Evolutionary conservation across 2,113 vertebrate genomes (phyloP).

Genomic region (Pterocles burchelli): DNA sequence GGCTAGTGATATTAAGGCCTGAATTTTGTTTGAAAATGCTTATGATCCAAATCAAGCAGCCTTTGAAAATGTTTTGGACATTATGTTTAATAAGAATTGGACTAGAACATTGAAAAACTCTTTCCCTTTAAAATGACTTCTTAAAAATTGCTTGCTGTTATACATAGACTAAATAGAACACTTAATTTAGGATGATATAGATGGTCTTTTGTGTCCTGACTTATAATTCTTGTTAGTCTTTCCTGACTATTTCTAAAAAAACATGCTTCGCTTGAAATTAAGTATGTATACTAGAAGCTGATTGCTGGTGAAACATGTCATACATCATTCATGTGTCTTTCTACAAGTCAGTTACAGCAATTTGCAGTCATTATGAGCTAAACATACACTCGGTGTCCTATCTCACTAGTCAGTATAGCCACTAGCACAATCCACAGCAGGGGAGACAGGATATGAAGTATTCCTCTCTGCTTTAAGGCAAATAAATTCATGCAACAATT

Average conservation of each 20-base stretch:
- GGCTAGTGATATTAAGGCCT: not conserved
- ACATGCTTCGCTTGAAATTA: not conserved
- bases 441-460: not conserved
- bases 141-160: not conserved
- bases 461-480: not conserved
- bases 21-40: not conserved
- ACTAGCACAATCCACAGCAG: not conserved
- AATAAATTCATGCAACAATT: slow-evolving; percentile 23
- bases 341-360: not conserved
- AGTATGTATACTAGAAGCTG: not conserved
- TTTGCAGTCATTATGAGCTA: not conserved
- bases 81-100: not conserved
- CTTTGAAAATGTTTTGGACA: not conserved
- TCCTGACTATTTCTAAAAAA: not conserved
- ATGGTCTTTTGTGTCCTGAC: not conserved
- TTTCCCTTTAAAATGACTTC: not conserved
- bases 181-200: not conserved
- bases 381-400: not conserved
- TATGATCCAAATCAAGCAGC: not conserved
- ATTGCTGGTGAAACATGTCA: not conserved
- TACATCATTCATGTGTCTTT: not conserved
- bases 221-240: not conserved
- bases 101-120: not conserved
- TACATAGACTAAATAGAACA: not conserved
- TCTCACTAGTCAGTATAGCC: not conserved